Evolutionary conservation across 1,140 invertebrate species (phyloP), one percentile per base, ranked within the genome.

Genomic region (Acromyrmex echinatior): DNA sequence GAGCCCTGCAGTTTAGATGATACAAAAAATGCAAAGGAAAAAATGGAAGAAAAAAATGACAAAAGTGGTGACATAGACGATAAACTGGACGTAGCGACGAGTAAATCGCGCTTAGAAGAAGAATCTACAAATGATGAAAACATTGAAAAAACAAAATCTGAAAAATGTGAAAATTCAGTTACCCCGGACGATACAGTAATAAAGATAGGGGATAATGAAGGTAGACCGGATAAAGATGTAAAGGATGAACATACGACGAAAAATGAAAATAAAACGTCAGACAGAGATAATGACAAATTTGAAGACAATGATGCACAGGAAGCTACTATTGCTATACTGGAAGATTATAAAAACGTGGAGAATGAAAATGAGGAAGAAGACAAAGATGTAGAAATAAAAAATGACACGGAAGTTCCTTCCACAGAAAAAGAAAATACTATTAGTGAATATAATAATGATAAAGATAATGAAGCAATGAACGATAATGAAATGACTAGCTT

Each of bases 341-440:
- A 45, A 77, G 28, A 16, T 45, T 1, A 68, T 12, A 74, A 76
- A n/a, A 31, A 87, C 5, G 16, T 66, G 63, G 35, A 39, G 7
- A 45, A 45, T 45, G 39, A 45, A 10, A n/a, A 63, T 25, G 60
- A 58, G 1, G 25, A 68, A 1, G 9, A 86, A 25, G 28, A 87
- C 28, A 53, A 68, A n/a, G 3, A 39, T 12, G 31, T 16, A 0
- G n/a, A 63, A 0, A 18, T 35, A 2, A 62, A 90, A 12, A 31
- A 21, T 9, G 28, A n/a, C 0, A 35, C 12, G 10, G 5, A 45
- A 62, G 39, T 45, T 51, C 7, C n/a, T 35, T 49, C 25, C 18
- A 10, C 0, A 21, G 49, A 87, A 73, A 65, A 25, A 60, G n/a
- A 73, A 60, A 21, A 71, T 12, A 28, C n/a, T 76, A 12, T 56